Conservation (phyloP, 2,888 invertebrate species). For the Polia nebulosa region DNA sequence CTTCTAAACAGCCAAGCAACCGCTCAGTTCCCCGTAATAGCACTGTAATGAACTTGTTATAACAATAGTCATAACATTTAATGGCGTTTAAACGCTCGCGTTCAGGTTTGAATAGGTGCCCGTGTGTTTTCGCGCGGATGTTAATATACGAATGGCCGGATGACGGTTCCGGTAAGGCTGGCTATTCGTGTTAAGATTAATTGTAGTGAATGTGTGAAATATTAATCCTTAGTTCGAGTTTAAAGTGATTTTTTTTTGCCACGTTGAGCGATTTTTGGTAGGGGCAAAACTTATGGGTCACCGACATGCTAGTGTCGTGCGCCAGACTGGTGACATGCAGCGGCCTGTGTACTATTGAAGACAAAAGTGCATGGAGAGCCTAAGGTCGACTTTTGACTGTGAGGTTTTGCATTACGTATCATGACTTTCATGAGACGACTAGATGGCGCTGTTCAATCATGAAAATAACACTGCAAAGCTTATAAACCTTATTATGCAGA, state of each 20-base stretch:
- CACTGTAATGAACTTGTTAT: slow-evolving; percentile 29
- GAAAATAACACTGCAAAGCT: too few species aligned
- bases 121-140: slow-evolving; percentile 26
- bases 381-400: too few species aligned
- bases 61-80: slow-evolving; percentile 44
- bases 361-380: too few species aligned
- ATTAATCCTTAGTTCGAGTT: background rate
- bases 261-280: background rate
- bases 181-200: slow-evolving; percentile 8
- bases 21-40: slow-evolving; percentile 1
- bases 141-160: slow-evolving; percentile 18
- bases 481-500: too few species aligned
- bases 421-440: too few species aligned
- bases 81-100: slow-evolving; percentile 23
- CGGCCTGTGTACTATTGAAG: too few species aligned
- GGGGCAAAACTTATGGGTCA: too few species aligned
- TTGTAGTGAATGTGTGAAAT: background rate
- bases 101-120: slow-evolving; percentile 6
- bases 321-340: too few species aligned
- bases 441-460: too few species aligned
- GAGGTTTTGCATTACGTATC: too few species aligned
- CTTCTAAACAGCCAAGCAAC: slow-evolving; percentile 22
- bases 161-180: slow-evolving; percentile 7
- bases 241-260: too few species aligned
- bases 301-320: too few species aligned